Percentiles rank a stretch among this genome's conserved stretches.
phyloP scores from a whole-genome alignment of 2,797 vertebrate genomes.

The Characodon lateralis region DNA sequence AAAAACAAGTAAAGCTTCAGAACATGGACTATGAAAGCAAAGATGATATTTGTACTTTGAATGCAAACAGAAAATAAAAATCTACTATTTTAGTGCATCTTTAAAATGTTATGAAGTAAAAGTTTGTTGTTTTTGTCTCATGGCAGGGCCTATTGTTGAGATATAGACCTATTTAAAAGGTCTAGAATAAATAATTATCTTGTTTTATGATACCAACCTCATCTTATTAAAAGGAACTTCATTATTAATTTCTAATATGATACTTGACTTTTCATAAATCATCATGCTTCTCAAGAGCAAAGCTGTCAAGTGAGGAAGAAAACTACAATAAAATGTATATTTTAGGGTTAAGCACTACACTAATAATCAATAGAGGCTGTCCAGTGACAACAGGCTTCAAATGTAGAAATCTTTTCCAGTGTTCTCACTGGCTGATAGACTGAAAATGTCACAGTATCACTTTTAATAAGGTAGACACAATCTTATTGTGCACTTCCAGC shows the following conservation, averaged over 20 bases:
- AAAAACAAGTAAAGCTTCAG: too few relatives aligned
- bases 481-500: slow-evolving; percentile 46
- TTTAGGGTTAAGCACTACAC: slow-evolving; percentile 1
- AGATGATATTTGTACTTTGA: too few relatives aligned
- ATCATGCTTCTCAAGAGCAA: neutral
- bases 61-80: too few relatives aligned
- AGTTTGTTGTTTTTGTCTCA: neutral
- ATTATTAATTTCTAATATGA: neutral
- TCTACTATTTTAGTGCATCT: too few relatives aligned
- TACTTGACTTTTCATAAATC: neutral
- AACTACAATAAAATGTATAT: slow-evolving; percentile 3
- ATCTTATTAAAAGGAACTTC: neutral
- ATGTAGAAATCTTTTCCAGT: slow-evolving; percentile 19
- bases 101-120: too few relatives aligned
- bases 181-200: neutral
- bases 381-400: slow-evolving; percentile 10
- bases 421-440: slow-evolving; percentile 28
- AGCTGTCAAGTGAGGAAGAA: slow-evolving; percentile 7
- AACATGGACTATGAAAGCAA: too few relatives aligned
- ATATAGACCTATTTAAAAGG: neutral
- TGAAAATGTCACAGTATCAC: slow-evolving; percentile 53
- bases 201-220: neutral
- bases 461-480: slow-evolving; percentile 60
- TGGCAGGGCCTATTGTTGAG: neutral
- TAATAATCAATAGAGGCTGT: slow-evolving; percentile 11